Evolutionary conservation across 2,113 vertebrate species (phyloP).

Genomic region (Paralichthys olivaceus): DNA sequence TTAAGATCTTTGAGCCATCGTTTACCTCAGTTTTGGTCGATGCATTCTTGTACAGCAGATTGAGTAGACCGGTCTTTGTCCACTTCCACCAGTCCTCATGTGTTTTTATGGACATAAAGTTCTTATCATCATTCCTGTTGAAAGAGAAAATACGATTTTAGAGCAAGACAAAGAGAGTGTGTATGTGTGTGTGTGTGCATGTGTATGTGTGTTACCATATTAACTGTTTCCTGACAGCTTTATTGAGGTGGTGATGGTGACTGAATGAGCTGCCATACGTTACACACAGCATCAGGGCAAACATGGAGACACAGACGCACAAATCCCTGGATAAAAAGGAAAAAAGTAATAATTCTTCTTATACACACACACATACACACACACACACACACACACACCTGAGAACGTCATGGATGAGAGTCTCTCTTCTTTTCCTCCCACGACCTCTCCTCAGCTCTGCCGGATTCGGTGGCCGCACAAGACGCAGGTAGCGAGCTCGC

Average conservation of each 20-base stretch:
- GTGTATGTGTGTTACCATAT: conserved; percentile 69
- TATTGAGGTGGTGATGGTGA: conserved; percentile 74
- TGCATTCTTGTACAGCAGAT: conserved; percentile 63
- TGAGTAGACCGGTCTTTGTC: conserved; percentile 72
- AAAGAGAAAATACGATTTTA: not conserved
- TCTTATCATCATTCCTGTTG: conserved; percentile 58
- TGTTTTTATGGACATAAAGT: conserved; percentile 60
- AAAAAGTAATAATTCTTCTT: not conserved
- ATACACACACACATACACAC: not conserved
- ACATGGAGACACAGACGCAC: conserved; percentile 55
- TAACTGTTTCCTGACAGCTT: conserved; percentile 75
- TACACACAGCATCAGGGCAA: conserved; percentile 76
- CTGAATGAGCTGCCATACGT: conserved; percentile 55
- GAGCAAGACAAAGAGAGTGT: not conserved
- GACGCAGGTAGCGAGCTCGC: conserved; percentile 77
- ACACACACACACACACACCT: conserved; percentile 70
- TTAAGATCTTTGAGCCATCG: not conserved
- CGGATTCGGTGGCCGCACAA: conserved; percentile 72
- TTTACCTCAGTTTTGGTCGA: conserved; percentile 42
- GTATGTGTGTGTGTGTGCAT: not conserved
- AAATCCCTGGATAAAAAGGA: conserved; percentile 74
- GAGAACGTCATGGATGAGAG: conserved; percentile 60
- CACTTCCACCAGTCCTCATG: conserved; percentile 82
- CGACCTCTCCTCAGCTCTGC: conserved; percentile 71
- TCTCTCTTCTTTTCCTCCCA: conserved; percentile 66